Conservation (phyloP, 2,888 invertebrate species). For the Tachina lurida region DNA sequence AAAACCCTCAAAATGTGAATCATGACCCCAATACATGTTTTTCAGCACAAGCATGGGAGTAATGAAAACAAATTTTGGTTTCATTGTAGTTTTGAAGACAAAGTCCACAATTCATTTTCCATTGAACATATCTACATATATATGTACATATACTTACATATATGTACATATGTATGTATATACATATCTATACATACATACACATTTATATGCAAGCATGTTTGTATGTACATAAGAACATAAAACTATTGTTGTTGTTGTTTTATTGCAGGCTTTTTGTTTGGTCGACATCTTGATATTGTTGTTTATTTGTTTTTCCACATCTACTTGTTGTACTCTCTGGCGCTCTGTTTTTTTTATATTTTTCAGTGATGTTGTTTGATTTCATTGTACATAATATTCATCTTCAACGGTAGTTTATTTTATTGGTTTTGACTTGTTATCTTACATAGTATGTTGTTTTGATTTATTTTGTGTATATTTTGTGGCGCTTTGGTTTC, state of each 20-base stretch:
- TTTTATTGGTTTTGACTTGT: conserved; percentile 18
- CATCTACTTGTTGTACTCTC: conserved; percentile 31
- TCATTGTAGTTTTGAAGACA: conserved; percentile 13
- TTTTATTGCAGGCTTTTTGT: not conserved
- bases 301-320: conserved; percentile 1
- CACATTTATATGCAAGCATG: too few species aligned
- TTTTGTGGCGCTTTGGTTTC: conserved; percentile 46
- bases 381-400: not conserved
- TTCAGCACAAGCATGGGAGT: conserved; percentile 4
- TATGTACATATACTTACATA: not conserved
- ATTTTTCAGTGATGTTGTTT: not conserved
- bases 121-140: not conserved
- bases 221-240: too few species aligned
- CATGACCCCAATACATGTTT: conserved; percentile 4
- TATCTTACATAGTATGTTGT: conserved; percentile 14
- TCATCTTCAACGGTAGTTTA: conserved; percentile 38
- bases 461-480: conserved; percentile 25
- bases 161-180: too few species aligned
- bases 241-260: not conserved
- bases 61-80: not conserved
- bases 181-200: conserved; percentile 2
- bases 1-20: conserved; percentile 15
- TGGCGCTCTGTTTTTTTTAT: not conserved
- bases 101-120: conserved; percentile 56
- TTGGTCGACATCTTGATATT: conserved; percentile 19